Evolutionary conservation across 2,113 vertebrate species (phyloP).

Genomic region (Sorex fumeus): DNA sequence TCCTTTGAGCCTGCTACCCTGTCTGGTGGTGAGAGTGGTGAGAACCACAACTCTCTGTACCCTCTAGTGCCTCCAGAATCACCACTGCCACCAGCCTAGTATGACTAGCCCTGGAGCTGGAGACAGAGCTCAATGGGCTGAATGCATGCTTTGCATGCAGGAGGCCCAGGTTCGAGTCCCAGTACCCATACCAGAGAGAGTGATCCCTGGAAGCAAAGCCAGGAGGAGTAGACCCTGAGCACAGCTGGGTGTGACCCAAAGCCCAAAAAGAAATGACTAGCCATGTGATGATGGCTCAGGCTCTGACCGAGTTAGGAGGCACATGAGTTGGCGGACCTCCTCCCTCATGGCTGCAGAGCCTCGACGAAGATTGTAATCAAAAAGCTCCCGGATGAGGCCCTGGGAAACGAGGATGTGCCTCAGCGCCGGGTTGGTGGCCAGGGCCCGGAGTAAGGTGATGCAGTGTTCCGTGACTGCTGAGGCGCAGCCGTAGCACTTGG

Average conservation of each 20-base stretch:
- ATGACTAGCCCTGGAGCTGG: neutral
- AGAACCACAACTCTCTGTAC: neutral
- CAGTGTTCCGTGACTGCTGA: conserved; percentile 98
- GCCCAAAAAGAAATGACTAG: neutral
- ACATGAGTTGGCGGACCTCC: conserved; percentile 98
- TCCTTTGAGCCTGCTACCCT: neutral
- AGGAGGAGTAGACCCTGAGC: too few relatives aligned
- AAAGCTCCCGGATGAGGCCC: conserved; percentile 97
- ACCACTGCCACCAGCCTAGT: too few relatives aligned
- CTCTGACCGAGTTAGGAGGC: conserved; percentile 96
- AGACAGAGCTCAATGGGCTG: too few relatives aligned
- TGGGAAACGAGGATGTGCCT: conserved; percentile 98
- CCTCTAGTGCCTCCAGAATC: neutral
- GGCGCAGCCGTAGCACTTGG: conserved; percentile 98
- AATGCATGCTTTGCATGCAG: too few relatives aligned
- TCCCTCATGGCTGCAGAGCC: conserved; percentile 96
- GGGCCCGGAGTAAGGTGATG: conserved; percentile 96
- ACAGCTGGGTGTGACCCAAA: too few relatives aligned
- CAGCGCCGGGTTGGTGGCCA: conserved; percentile 97
- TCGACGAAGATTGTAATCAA: conserved; percentile 96
- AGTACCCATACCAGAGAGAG: too few relatives aligned
- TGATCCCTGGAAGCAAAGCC: too few relatives aligned
- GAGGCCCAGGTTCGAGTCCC: too few relatives aligned
- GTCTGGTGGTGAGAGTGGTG: neutral
- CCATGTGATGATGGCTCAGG: neutral